These are phyloP conservation scores for Cerastoderma edule DNA, from an alignment of 2,888 invertebrate species.

Conservation along the genomic window DNA sequence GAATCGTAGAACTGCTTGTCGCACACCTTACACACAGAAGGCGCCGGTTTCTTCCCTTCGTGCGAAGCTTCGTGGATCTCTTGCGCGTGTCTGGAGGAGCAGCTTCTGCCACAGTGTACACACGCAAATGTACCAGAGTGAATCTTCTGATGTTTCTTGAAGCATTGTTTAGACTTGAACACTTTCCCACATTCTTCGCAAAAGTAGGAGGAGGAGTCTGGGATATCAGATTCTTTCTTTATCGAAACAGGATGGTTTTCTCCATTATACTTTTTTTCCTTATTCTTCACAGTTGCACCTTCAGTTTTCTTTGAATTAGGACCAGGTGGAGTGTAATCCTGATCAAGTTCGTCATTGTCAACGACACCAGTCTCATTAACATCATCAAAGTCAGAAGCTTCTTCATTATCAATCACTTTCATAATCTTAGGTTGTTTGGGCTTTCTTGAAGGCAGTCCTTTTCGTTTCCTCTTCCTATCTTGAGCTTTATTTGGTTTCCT, in stretches of 20 bases:
- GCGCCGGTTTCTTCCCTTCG: conserved; percentile 34
- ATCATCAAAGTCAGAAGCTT: neutral
- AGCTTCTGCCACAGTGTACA: conserved; percentile 42
- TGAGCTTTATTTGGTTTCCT: neutral
- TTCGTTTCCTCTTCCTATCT: conserved; percentile 6
- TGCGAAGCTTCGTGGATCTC: conserved; percentile 45
- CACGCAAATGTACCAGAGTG: conserved; percentile 48
- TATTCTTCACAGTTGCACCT: neutral
- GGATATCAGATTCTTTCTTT: neutral
- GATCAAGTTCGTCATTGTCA: conserved; percentile 17
- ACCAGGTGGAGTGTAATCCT: conserved; percentile 15
- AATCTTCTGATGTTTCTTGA: conserved; percentile 45
- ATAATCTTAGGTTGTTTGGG: neutral
- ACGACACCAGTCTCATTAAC: neutral
- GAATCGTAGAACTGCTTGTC: conserved; percentile 52
- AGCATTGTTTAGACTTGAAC: conserved; percentile 29
- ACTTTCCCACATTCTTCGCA: conserved; percentile 51
- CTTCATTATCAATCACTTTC: conserved; percentile 5
- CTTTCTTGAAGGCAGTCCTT: conserved; percentile 6
- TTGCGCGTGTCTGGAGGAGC: conserved; percentile 36
- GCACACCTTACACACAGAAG: conserved; percentile 49
- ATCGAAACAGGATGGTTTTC: too few species aligned
- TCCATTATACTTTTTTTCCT: neutral
- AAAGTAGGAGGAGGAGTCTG: neutral
- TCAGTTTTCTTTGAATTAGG: neutral